Conservation (phyloP, 2,888 invertebrate genomes). For the Lasioglossum malachurum region DNA sequence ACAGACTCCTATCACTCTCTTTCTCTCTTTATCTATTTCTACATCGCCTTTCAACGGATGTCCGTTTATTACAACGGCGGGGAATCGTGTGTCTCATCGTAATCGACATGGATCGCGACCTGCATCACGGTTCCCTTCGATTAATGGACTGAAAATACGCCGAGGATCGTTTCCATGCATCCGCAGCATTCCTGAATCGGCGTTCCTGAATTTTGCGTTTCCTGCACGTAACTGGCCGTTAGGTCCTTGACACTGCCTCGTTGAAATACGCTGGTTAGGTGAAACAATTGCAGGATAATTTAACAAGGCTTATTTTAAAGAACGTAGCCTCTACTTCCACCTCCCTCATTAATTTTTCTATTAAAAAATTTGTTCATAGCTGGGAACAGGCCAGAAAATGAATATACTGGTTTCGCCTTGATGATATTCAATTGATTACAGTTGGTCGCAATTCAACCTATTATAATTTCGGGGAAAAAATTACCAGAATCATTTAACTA, state of each 20-base stretch:
- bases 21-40: slow-evolving; percentile 4
- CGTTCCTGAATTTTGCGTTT: background rate
- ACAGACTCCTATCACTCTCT: slow-evolving; percentile 12
- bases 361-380: no score
- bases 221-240: background rate
- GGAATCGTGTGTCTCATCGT: background rate
- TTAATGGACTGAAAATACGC: slow-evolving; percentile 22
- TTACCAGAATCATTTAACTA: background rate
- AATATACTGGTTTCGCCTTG: no score
- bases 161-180: background rate
- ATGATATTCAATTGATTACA: no score
- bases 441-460: background rate
- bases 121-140: slow-evolving; percentile 13
- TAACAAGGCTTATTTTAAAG: no score
- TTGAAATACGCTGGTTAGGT: no score
- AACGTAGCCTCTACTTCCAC: no score
- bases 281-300: no score
- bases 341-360: no score
- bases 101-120: slow-evolving; percentile 1
- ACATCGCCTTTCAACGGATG: slow-evolving; percentile 20
- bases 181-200: background rate
- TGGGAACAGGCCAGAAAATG: no score
- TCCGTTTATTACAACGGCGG: slow-evolving; percentile 31
- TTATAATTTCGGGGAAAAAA: background rate
- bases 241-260: no score